phyloP scores from a whole-genome alignment of 2,797 vertebrate genomes.

The Buceros bicornis region DNA sequence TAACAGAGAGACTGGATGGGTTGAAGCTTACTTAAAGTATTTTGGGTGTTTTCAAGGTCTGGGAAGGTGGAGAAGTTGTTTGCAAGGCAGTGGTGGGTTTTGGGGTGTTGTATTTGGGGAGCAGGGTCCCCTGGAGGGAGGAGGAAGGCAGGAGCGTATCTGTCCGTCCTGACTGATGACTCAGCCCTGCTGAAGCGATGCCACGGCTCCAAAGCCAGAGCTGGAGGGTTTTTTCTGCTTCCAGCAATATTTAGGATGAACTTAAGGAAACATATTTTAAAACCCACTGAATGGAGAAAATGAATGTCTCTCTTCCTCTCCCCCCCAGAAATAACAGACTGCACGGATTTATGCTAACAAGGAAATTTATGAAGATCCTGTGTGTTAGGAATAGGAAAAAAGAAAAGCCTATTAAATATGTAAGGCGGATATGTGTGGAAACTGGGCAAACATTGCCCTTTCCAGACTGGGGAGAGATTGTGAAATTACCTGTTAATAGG shows the following conservation, averaged over 20 bases:
- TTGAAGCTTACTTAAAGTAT: not conserved
- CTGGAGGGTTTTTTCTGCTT: not conserved
- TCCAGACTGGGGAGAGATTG: conserved; percentile 18
- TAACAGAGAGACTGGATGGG: not conserved
- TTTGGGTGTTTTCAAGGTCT: accelerated
- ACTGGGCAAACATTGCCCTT: conserved; percentile 67
- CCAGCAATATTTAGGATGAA: conserved; percentile 45
- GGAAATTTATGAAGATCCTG: conserved; percentile 73
- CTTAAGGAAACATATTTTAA: conserved; percentile 40
- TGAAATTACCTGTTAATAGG: conserved; percentile 36
- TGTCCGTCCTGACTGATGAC: not conserved
- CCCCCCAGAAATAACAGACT: conserved; percentile 51
- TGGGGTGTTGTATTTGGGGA: not conserved
- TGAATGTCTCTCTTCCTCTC: conserved; percentile 31
- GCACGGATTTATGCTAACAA: conserved; percentile 59
- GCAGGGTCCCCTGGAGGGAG: not conserved
- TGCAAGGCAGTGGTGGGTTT: not conserved
- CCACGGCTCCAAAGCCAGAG: accelerated
- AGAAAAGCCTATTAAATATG: conserved; percentile 45
- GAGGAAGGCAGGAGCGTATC: not conserved
- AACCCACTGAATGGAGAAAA: conserved; percentile 57
- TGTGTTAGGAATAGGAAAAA: conserved; percentile 42
- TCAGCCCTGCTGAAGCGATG: not conserved
- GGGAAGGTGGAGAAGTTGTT: not conserved
- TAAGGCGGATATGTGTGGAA: conserved; percentile 59